Base-by-base conservation (phyloP, 2,113 vertebrate genomes). In the Falcunculus frontatus region DNA sequence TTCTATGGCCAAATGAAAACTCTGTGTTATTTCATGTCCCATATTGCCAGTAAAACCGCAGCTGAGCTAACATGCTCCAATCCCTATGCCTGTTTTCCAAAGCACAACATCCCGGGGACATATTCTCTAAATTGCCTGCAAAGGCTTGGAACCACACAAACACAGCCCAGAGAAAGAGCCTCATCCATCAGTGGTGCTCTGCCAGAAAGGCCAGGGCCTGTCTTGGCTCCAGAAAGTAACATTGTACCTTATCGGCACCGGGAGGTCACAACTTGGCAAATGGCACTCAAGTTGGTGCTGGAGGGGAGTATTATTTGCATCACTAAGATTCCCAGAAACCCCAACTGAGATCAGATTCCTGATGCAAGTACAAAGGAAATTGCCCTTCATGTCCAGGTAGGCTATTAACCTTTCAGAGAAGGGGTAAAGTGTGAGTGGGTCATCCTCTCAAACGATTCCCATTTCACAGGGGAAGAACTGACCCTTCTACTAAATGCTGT, bases 1-100 rank as follows among this genome's bases (percentile, higher is more conserved):
- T 90, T 90, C 89, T 84, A 62, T 25, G 57, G 64, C 73, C 79
- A 93, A 79, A 91, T 42, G 18, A 96, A 92, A 93, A 90, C 68
- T 88, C 60, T 35, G 32, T 82, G 72, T 74, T 91, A 88, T 59
- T 96, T 94, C 56, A 68, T 13, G 20, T 77, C 83, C 83, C 63
- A 53, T 21, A 75, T n/a, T 81, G 80, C 85, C 42, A 92, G 47
- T 92, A 92, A 93, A 95, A 86, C 64, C 1, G 6, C 92, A 92
- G 92, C 93, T 96, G 79, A 95, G 72, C 83, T 89, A 90, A 88
- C 56, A 53, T 8, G 6, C 52, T 84, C 79, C 92, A 72, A 16
- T 55, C 83, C 29, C 60, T 44, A 15, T 9, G 85, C 56, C 68
- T 53, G 30, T 60, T 92, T 93, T 86, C 65, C 76, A 90, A 84